Conservation (phyloP, 1,140 invertebrate species). For the Procambarus clarkii region DNA sequence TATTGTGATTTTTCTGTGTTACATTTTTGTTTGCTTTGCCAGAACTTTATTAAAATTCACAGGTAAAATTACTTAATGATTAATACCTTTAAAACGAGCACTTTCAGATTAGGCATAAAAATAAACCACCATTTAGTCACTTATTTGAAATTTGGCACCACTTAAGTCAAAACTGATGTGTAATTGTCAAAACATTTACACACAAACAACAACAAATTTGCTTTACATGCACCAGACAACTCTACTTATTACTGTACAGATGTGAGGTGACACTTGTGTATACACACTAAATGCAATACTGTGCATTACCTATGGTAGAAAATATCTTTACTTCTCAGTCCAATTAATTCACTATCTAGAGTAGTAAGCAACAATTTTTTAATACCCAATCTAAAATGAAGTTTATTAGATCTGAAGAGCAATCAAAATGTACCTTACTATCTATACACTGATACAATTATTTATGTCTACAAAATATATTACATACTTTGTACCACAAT, state of each 20-base stretch:
- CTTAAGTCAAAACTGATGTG: background rate
- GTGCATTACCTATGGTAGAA: background rate
- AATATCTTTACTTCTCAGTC: background rate
- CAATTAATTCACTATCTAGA: background rate
- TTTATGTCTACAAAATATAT: background rate
- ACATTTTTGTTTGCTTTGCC: background rate
- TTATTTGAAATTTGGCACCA: conserved; percentile 6
- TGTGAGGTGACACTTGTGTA: background rate
- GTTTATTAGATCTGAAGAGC: background rate
- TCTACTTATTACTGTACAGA: background rate
- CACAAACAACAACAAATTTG: background rate
- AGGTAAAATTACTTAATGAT: background rate
- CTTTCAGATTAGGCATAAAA: background rate
- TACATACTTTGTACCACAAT: background rate
- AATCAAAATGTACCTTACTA: background rate
- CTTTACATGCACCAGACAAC: background rate
- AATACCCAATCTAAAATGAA: background rate
- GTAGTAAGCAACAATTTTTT: no score
- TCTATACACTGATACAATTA: background rate
- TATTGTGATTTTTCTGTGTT: no score
- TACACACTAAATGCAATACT: background rate
- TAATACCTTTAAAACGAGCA: background rate
- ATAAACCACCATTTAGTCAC: background rate
- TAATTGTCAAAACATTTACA: background rate
- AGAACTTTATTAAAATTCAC: background rate